These are phyloP conservation scores for Thripadectes ignobilis DNA, from an alignment of 2,797 vertebrate genomes.

Conservation along the genomic window DNA sequence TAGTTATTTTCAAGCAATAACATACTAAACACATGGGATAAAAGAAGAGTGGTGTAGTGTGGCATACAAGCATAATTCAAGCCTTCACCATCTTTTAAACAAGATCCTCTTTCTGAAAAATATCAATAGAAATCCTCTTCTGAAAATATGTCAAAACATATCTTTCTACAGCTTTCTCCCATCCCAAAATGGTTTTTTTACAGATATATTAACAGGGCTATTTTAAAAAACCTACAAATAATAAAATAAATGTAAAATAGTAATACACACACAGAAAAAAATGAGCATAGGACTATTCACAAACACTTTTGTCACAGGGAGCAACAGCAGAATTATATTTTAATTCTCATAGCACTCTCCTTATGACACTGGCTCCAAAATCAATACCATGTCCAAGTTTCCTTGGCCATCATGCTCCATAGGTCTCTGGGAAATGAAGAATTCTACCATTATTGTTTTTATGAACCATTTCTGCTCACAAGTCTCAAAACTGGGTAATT, in stretches of 20 bases:
- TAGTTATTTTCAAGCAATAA: conserved; percentile 29
- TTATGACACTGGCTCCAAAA: neutral
- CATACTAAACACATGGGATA: neutral
- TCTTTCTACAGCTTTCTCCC: neutral
- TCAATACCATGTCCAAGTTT: neutral
- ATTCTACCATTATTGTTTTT: neutral
- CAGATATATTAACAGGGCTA: neutral
- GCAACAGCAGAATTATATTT: neutral
- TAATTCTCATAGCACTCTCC: neutral
- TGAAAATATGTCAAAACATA: neutral
- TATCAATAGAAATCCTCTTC: neutral
- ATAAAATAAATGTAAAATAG: neutral
- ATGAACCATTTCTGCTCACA: neutral
- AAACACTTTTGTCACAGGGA: neutral
- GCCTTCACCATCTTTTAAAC: neutral
- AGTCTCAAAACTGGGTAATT: neutral
- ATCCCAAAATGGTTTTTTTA: neutral
- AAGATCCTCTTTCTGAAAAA: neutral
- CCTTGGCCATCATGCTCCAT: neutral
- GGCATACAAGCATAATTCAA: neutral
- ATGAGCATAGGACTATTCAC: neutral
- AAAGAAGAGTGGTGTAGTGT: neutral
- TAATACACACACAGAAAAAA: neutral
- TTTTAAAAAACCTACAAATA: neutral
- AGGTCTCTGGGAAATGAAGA: neutral